These are phyloP conservation scores for Ammodytes dubius DNA, from an alignment of 2,113 vertebrate species.

Conservation along the genomic window DNA sequence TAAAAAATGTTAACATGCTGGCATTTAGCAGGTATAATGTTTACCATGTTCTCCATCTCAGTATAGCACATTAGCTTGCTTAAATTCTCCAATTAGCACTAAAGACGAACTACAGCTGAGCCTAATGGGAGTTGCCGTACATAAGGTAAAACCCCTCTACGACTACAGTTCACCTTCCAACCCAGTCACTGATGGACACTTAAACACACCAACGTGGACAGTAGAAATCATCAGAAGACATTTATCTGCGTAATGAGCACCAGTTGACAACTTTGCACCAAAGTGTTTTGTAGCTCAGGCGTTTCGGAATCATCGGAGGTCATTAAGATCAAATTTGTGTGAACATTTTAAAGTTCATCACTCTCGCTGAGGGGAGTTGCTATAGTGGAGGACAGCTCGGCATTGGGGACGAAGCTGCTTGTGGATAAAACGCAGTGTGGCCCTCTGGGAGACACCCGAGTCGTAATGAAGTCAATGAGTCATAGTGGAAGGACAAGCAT, in stretches of 20 bases:
- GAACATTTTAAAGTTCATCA: constrained; percentile 62
- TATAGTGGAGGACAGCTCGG: neutral
- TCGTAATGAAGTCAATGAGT: constrained; percentile 31
- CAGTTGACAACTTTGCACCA: constrained; percentile 23
- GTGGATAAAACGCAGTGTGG: constrained; percentile 4
- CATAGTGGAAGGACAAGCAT: constrained; percentile 22
- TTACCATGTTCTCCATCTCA: no score
- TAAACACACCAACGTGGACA: constrained; percentile 5
- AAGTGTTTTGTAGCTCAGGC: constrained; percentile 4
- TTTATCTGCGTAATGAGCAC: constrained; percentile 51
- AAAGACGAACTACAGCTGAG: no score
- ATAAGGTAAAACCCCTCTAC: constrained; percentile 1
- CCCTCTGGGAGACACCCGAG: constrained; percentile 24
- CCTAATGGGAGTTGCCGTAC: no score
- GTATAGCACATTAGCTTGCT: no score
- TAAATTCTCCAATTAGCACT: no score
- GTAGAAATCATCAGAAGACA: constrained; percentile 32
- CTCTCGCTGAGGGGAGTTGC: constrained; percentile 21
- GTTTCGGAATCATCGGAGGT: constrained; percentile 14
- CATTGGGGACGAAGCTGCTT: neutral
- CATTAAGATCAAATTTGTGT: constrained; percentile 63
- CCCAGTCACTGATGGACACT: constrained; percentile 3
- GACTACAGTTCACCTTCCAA: constrained; percentile 28
- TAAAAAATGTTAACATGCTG: no score
- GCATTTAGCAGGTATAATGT: no score